phyloP scores from a whole-genome alignment of 2,888 invertebrate species.

The Zeuzera pyrina region DNA sequence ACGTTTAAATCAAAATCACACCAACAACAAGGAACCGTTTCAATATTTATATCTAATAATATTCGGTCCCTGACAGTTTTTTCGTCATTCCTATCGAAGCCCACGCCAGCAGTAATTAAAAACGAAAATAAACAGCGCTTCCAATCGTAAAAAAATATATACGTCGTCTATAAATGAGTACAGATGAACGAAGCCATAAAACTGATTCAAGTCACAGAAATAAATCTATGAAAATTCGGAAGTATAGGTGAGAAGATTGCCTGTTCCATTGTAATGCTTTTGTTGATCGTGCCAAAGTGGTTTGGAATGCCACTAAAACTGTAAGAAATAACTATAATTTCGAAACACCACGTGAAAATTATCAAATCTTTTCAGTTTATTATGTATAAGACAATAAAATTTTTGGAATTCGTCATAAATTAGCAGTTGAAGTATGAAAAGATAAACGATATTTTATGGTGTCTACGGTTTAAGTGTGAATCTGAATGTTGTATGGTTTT shows the following conservation, averaged over 20 bases:
- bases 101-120: constrained; percentile 71
- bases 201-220: constrained; percentile 67
- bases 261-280: constrained; percentile 42
- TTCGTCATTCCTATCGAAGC: constrained; percentile 59
- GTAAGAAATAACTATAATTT: constrained; percentile 32
- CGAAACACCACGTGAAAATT: constrained; percentile 44
- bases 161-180: constrained; percentile 69
- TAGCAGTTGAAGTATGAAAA: constrained; percentile 34
- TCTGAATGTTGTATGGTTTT: too few species aligned
- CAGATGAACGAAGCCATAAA: constrained; percentile 68
- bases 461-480: constrained; percentile 14
- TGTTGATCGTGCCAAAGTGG: constrained; percentile 38
- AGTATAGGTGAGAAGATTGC: constrained; percentile 53
- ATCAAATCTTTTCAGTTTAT: constrained; percentile 26
- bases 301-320: constrained; percentile 45
- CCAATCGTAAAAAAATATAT: constrained; percentile 70
- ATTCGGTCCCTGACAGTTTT: constrained; percentile 35
- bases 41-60: constrained; percentile 13
- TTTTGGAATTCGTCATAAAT: constrained; percentile 52
- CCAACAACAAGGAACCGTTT: constrained; percentile 9
- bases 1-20: constrained; percentile 38
- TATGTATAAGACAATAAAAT: constrained; percentile 28
- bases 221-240: constrained; percentile 59
- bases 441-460: constrained; percentile 29
- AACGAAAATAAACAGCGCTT: constrained; percentile 72